Evolutionary conservation across 2,113 vertebrate genomes (phyloP).

Genomic region (Engystomops pustulosus): DNA sequence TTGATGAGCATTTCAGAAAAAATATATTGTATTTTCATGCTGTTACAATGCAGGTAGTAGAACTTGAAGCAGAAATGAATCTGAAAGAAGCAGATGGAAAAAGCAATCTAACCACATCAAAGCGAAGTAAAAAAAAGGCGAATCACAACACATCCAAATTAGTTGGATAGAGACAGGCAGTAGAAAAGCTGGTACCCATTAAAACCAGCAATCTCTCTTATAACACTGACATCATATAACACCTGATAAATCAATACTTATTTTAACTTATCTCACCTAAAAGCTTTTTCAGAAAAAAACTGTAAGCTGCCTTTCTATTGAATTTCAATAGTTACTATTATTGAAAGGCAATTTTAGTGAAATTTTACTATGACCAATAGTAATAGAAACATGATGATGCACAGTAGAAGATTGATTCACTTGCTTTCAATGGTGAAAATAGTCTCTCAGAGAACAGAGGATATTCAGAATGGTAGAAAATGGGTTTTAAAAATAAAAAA

Average conservation of each 20-base stretch:
- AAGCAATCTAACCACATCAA: conserved; percentile 40
- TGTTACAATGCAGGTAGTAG: conserved; percentile 26
- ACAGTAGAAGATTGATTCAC: not conserved
- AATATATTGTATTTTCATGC: conserved; percentile 20
- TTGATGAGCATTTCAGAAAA: conserved; percentile 25
- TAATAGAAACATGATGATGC: not conserved
- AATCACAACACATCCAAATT: conserved; percentile 42
- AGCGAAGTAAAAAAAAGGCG: conserved; percentile 42
- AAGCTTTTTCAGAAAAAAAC: not conserved
- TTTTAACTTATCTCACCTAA: conserved; percentile 10
- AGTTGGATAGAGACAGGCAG: conserved; percentile 14
- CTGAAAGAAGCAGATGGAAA: conserved; percentile 43
- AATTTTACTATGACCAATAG: not conserved
- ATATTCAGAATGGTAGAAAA: not conserved
- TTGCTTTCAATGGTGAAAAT: not conserved
- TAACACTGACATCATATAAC: conserved; percentile 17
- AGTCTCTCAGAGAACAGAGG: not conserved
- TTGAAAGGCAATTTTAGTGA: conserved; percentile 7
- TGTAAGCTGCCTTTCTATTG: conserved; percentile 8
- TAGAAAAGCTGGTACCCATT: conserved; percentile 22
- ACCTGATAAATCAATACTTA: conserved; percentile 46
- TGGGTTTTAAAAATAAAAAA: not conserved
- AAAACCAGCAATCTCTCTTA: conserved; percentile 6
- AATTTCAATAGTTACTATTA: conserved; percentile 7
- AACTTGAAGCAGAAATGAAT: conserved; percentile 31